Base-by-base conservation (phyloP, 92 coral and sea anemone genomes). In the Montipora capitata region DNA sequence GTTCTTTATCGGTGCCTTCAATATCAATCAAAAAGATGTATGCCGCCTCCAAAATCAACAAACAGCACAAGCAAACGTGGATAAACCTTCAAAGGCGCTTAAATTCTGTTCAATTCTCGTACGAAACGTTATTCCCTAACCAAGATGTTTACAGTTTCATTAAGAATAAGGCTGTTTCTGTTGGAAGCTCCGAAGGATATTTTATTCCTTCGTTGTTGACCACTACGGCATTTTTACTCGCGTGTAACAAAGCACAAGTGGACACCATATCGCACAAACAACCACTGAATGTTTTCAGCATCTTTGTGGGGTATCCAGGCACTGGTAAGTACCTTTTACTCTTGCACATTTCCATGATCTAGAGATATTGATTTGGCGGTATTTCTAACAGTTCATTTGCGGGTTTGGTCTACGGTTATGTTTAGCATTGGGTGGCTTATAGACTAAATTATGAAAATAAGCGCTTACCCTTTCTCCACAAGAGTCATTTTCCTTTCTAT, bases 231-330 rank as follows among this genome's bases (percentile, higher is more conserved):
- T 90, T 67, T 72, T 13, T 90, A 11, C 66, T 90, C 66, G 67
- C 94, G 5, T 85, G 69, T 49, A 86, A 80, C 74, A 43, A 80
- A 40, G 81, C 77, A 8, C 59, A 54, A 51, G 88, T 87, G 49
- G 88, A 91, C 10, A 35, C 75, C 20, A 49, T 35, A 10, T 74
- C 85, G 12, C 88, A 86, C 76, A 70, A 70, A 11, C 88, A 87
- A 65, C 91, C 85, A 2, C 68, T 86, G 5, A 85, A 90, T 63
- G 57, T 85, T 10, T 90, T 58, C 52, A 72, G 91, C 11, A 79
- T 85, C 52, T 79, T 90, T 67, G 51, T 90, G 27, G 91, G 91
- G 20, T 86, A 85, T 56, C 93, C 93, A 40, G 90, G 90, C 65
- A 85, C 90, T 78, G 89, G 93, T 90, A 75, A 83, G 44, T 70